phyloP scores from a whole-genome alignment of 2,113 vertebrate genomes.

The Anseranas semipalmata region DNA sequence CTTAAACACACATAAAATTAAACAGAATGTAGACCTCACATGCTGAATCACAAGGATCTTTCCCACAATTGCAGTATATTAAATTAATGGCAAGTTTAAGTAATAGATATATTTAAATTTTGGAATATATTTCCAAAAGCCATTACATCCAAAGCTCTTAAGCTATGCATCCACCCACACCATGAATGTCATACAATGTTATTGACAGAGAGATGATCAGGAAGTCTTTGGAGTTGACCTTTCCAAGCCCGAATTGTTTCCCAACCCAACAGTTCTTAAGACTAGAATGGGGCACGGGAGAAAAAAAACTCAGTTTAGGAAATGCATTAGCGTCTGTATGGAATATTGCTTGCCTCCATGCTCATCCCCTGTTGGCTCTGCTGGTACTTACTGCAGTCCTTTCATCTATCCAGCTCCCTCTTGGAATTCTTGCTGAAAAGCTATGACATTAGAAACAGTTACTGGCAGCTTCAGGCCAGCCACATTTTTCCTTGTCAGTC shows the following conservation, averaged over 20 bases:
- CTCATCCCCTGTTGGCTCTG: background rate
- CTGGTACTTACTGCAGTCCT: background rate
- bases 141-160: background rate
- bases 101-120: conserved; percentile 1
- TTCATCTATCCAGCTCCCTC: background rate
- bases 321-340: background rate
- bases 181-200: background rate
- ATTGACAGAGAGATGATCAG: background rate
- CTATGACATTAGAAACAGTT: conserved; percentile 17
- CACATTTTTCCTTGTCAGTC: background rate
- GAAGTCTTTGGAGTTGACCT: background rate
- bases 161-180: background rate
- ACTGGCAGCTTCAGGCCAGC: conserved; percentile 26
- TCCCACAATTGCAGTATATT: background rate
- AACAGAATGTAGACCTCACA: background rate
- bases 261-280: background rate
- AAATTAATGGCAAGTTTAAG: conserved; percentile 39
- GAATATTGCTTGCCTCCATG: background rate
- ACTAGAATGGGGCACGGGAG: background rate
- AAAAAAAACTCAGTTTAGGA: background rate
- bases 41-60: conserved; percentile 6
- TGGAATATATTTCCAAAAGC: conserved; percentile 26
- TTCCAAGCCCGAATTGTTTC: background rate
- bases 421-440: conserved; percentile 10
- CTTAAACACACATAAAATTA: background rate